Percentiles rank a stretch among this genome's conserved stretches.
Conservation (phyloP, 2,888 invertebrate species). For the Lasioglossum villosulum region DNA sequence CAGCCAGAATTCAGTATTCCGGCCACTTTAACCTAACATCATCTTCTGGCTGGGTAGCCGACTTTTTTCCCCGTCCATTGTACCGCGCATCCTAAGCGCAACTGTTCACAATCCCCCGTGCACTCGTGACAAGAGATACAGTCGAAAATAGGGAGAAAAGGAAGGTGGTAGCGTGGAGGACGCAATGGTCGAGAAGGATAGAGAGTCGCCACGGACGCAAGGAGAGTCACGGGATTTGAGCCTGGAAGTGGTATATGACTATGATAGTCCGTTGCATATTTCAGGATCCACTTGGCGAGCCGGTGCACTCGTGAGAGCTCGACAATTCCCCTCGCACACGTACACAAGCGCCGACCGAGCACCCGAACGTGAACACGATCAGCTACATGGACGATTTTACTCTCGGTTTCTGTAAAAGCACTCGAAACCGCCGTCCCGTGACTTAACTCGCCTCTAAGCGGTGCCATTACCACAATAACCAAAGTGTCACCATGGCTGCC, state of each 20-base stretch:
- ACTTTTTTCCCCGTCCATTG: conserved; percentile 48
- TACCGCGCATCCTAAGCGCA: conserved; percentile 46
- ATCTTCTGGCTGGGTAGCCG: conserved; percentile 51
- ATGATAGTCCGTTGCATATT: conserved; percentile 75
- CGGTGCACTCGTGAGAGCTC: conserved; percentile 47
- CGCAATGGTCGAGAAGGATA: conserved; percentile 1
- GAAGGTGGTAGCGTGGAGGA: background rate
- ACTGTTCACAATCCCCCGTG: conserved; percentile 41
- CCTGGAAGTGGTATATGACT: conserved; percentile 69
- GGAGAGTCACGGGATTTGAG: conserved; percentile 64
- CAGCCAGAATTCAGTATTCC: conserved; percentile 31
- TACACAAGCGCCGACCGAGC: background rate
- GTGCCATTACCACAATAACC: conserved; percentile 60
- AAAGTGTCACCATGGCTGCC: conserved; percentile 44
- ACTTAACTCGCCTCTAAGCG: conserved; percentile 58
- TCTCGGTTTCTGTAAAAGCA: conserved; percentile 60
- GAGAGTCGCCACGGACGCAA: conserved; percentile 13
- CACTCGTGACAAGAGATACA: conserved; percentile 31
- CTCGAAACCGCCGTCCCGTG: conserved; percentile 48
- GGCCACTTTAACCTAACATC: conserved; percentile 57
- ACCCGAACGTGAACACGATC: conserved; percentile 24
- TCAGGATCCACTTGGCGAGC: conserved; percentile 68
- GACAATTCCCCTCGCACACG: conserved; percentile 46
- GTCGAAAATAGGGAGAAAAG: conserved; percentile 34
- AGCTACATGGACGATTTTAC: conserved; percentile 38